Percentiles rank a stretch among this genome's conserved stretches.
These are phyloP conservation scores for Mechanitis messenoides DNA, from an alignment of 2,888 invertebrate species.

Conservation along the genomic window DNA sequence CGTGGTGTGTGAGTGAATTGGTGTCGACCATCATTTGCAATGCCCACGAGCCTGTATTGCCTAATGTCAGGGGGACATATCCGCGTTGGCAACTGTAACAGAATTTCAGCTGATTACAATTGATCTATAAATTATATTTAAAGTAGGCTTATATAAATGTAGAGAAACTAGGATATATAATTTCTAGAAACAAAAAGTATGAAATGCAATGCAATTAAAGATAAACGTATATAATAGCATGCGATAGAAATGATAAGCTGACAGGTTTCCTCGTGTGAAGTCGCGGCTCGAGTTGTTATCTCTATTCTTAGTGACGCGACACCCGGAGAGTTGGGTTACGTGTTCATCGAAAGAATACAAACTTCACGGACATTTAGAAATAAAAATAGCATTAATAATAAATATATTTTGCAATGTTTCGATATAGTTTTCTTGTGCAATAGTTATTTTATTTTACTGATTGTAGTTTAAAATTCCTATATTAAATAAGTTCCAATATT, in stretches of 20 bases:
- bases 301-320: conserved; percentile 60
- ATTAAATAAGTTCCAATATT: no score
- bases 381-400: conserved; percentile 5
- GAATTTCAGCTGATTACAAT: neutral
- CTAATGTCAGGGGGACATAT: conserved; percentile 48
- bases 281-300: neutral
- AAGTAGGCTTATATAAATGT: no score
- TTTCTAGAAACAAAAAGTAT: no score
- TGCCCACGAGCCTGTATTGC: conserved; percentile 52
- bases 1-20: conserved; percentile 9
- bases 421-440: no score
- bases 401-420: no score
- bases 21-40: conserved; percentile 34
- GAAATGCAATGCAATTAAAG: no score
- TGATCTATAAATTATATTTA: neutral
- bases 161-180: no score
- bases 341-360: conserved; percentile 38
- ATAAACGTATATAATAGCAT: no score
- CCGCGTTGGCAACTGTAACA: conserved; percentile 48
- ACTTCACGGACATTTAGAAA: conserved; percentile 31
- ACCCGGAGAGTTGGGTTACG: conserved; percentile 63
- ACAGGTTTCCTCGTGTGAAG: no score
- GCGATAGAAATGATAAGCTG: no score
- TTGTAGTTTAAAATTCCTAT: no score
- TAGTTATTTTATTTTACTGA: no score